These are phyloP conservation scores for Otis tarda DNA, from an alignment of 2,113 vertebrate species.

Conservation along the genomic window DNA sequence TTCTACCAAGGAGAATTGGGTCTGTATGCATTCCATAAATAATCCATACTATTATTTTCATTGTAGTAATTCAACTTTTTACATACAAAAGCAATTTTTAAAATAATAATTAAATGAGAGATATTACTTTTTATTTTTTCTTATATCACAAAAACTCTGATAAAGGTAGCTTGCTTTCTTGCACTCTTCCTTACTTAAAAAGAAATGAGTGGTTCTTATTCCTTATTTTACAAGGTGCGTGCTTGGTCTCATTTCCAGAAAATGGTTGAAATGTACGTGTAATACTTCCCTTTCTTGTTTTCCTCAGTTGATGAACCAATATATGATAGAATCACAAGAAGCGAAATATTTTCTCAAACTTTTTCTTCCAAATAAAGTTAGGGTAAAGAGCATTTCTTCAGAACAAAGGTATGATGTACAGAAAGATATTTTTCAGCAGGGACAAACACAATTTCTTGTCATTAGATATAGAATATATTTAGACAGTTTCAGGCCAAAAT, in stretches of 20 bases:
- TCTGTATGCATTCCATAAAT: neutral
- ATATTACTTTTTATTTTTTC: neutral
- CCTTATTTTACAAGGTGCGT: neutral
- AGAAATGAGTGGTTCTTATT: neutral
- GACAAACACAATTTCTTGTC: neutral
- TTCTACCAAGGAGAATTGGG: neutral
- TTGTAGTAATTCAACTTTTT: neutral
- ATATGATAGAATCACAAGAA: neutral
- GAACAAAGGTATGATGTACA: neutral
- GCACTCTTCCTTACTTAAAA: neutral
- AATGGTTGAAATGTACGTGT: neutral
- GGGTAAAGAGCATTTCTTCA: neutral
- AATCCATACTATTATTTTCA: neutral
- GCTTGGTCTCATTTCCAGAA: neutral
- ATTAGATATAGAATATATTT: neutral
- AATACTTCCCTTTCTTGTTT: neutral
- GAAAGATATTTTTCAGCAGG: neutral
- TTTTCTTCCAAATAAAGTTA: neutral
- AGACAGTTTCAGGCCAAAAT: conserved; percentile 54
- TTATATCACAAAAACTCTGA: neutral
- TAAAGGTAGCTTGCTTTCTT: neutral
- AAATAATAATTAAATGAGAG: neutral
- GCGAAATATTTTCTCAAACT: neutral
- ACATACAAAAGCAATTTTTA: neutral
- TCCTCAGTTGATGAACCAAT: neutral